These are phyloP conservation scores for Gopherus evgoodei DNA, from an alignment of 2,113 vertebrate genomes.

Conservation along the genomic window DNA sequence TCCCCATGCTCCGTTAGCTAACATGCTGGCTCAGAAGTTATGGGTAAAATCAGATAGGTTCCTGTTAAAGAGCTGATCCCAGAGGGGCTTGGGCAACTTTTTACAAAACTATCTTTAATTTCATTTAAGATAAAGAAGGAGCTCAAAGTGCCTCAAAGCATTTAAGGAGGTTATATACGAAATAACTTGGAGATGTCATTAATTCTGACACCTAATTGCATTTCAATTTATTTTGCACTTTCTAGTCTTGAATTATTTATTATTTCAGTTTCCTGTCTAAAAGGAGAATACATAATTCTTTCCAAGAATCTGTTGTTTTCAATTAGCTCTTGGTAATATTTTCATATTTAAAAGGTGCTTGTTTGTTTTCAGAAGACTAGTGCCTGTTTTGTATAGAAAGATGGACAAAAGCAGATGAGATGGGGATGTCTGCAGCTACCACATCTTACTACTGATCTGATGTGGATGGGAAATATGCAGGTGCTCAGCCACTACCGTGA, in stretches of 20 bases:
- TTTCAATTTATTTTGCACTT: slow-evolving; percentile 66
- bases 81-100: not conserved
- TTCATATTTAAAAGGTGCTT: slow-evolving; percentile 66
- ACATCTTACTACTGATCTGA: not conserved
- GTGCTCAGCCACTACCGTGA: not conserved
- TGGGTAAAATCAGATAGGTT: accelerated
- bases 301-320: slow-evolving; percentile 58
- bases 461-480: slow-evolving; percentile 11
- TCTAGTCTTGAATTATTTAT: slow-evolving; percentile 54
- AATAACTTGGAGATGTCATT: slow-evolving; percentile 46
- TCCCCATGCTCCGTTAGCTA: not conserved
- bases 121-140: slow-evolving; percentile 41
- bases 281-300: slow-evolving; percentile 61
- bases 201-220: slow-evolving; percentile 66
- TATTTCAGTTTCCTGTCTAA: slow-evolving; percentile 63
- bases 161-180: slow-evolving; percentile 25
- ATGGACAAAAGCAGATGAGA: not conserved
- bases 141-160: not conserved
- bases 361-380: slow-evolving; percentile 61
- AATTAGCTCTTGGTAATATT: slow-evolving; percentile 62
- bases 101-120: not conserved
- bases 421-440: slow-evolving; percentile 11
- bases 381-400: slow-evolving; percentile 45
- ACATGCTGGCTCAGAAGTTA: not conserved
- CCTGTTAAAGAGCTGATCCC: not conserved